Evolutionary conservation across 2,797 vertebrate genomes (phyloP).

Genomic region (Myripristis murdjan): DNA sequence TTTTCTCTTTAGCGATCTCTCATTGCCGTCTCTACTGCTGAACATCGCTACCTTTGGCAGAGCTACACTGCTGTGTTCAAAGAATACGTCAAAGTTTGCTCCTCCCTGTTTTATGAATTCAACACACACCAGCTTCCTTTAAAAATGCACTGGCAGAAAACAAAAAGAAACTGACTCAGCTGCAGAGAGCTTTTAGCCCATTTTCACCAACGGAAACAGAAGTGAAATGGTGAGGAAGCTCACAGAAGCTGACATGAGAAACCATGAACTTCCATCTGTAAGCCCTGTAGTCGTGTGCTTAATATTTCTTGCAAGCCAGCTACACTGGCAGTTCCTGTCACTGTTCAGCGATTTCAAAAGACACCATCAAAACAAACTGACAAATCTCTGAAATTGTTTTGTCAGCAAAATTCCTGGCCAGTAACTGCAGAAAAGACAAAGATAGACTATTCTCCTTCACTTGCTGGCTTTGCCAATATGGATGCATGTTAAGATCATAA

Average conservation of each 20-base stretch:
- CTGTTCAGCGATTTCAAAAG: constrained; percentile 5
- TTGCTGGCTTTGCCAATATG: background rate
- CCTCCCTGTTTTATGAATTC: constrained; percentile 26
- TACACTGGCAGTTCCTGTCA: background rate
- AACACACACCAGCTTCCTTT: constrained; percentile 7
- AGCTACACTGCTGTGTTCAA: constrained; percentile 14
- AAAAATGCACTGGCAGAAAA: constrained; percentile 13
- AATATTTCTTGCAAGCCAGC: background rate
- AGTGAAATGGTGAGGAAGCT: constrained; percentile 41
- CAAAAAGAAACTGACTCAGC: constrained; percentile 18
- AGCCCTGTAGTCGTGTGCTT: background rate
- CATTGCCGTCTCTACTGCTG: background rate
- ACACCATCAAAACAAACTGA: constrained; percentile 7
- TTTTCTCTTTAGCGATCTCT: background rate
- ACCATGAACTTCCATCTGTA: background rate
- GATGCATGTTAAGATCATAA: constrained; percentile 21
- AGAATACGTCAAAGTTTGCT: constrained; percentile 12
- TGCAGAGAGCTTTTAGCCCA: constrained; percentile 28
- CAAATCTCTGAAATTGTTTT: constrained; percentile 18
- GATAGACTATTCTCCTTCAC: constrained; percentile 6
- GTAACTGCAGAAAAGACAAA: constrained; percentile 11
- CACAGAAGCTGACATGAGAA: background rate
- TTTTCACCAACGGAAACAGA: constrained; percentile 53
- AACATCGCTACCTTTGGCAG: constrained; percentile 1
- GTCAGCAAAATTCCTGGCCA: constrained; percentile 30